Base-by-base conservation (phyloP, 2,888 invertebrate genomes). In the Julus scanicus region DNA sequence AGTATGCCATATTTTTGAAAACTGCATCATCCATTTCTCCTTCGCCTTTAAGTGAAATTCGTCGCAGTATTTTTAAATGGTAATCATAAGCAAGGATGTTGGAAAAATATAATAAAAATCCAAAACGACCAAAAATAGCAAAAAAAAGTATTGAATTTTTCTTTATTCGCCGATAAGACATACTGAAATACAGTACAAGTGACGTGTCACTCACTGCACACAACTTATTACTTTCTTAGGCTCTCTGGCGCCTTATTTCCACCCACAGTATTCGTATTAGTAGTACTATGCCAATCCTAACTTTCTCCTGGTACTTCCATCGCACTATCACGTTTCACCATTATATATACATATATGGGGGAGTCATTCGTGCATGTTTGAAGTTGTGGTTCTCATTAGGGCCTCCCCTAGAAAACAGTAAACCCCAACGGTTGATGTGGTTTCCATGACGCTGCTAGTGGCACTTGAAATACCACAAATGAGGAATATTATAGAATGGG, bases 351-450 rank as follows among this genome's bases (percentile, higher is more conserved):
- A 44, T 44, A 8, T 44, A 44, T 5, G 44, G 44, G 44, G 44
- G 44, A 44, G n/a, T 63, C 57, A n/a, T 63, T 63, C 57, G n/a
- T 63, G 57, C 57, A 63, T 63, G 57, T n/a, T n/a, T 63, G n/a
- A n/a, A 63, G 57, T n/a, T 63, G 57, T n/a, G 57, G 57, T 63
- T 63, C 57, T 63, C 57, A 20, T 63, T 20, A 63, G n/a, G 57
- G n/a, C 53, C 53, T 63, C 6, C n/a, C 17, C 57, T 15, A 63
- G 57, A 63, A 63, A 63, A 63, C 57, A n/a, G 1, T n/a, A 63
- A 2, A 63, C n/a, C 57, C 57, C 57, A 63, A 63, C n/a, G 57
- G 57, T 63, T 63, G n/a, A 17, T 63, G 57, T n/a, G 57, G 57
- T 63, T 63, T 63, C n/a, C n/a, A 63, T 63, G 57, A n/a, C 57